A percentile compares a stretch with the other conserved stretches of the same genome.
phyloP scores from a whole-genome alignment of 2,797 vertebrate species.

The Myripristis murdjan region DNA sequence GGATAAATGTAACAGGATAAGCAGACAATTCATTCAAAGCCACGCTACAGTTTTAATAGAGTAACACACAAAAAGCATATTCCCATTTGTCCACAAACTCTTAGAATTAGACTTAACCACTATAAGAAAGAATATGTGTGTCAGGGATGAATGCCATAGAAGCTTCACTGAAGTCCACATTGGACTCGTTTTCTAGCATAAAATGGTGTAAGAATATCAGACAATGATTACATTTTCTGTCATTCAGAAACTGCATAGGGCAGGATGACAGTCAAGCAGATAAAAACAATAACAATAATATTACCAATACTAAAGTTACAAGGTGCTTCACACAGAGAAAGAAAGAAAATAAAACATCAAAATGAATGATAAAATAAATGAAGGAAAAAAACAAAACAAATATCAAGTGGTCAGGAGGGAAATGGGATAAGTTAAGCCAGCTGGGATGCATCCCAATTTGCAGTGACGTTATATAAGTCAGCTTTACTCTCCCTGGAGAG shows the following conservation, averaged over 20 bases:
- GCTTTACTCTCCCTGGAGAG: constrained; percentile 59
- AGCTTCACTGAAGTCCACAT: constrained; percentile 13
- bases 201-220: constrained; percentile 11
- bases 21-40: no score
- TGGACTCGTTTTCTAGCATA: background rate
- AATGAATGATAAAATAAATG: no score
- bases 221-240: background rate
- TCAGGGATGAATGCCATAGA: background rate
- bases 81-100: constrained; percentile 7
- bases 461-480: constrained; percentile 63
- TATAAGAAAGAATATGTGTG: constrained; percentile 1
- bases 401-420: constrained; percentile 30
- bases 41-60: background rate
- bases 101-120: background rate
- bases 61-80: constrained; percentile 5
- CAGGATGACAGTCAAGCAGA: background rate
- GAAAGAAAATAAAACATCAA: no score
- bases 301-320: no score
- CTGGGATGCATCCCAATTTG: background rate
- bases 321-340: no score
- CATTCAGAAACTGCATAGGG: background rate
- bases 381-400: no score
- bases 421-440: background rate
- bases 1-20: no score
- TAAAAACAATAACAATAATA: no score